phyloP scores from a whole-genome alignment of 1,140 invertebrate species.

The Agrypnia vestita region DNA sequence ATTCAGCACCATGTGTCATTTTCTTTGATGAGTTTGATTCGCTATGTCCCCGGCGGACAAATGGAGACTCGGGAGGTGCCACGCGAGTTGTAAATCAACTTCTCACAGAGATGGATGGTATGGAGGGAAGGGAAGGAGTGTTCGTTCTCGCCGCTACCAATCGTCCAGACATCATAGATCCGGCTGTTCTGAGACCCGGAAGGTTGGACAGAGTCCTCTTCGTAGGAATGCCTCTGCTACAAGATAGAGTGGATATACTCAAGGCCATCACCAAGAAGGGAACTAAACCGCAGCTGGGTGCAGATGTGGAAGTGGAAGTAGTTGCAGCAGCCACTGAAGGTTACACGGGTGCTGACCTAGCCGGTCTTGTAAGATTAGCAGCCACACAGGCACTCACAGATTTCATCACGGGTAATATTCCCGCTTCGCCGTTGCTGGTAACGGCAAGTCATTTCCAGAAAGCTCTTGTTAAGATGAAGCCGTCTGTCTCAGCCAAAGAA shows the following conservation, averaged over 20 bases:
- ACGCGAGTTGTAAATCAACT: conserved; percentile 96
- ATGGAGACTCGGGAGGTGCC: conserved; percentile 80
- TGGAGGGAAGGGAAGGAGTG: conserved; percentile 91
- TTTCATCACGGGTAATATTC: conserved; percentile 69
- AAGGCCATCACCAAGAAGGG: conserved; percentile 92
- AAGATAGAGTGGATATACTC: conserved; percentile 92
- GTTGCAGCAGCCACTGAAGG: conserved; percentile 83
- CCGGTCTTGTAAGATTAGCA: conserved; percentile 82
- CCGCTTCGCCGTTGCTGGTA: conserved; percentile 66
- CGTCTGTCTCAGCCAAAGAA: conserved; percentile 85
- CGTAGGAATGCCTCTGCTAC: conserved; percentile 89
- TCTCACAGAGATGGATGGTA: conserved; percentile 98
- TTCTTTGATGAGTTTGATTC: conserved; percentile 99
- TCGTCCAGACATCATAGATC: conserved; percentile 97
- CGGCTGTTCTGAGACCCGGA: conserved; percentile 95
- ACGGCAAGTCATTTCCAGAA: conserved; percentile 71
- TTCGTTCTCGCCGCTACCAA: conserved; percentile 98
- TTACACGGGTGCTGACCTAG: conserved; percentile 94
- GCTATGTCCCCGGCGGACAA: conserved; percentile 91
- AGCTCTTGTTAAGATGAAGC: conserved; percentile 84
- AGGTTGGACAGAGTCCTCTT: conserved; percentile 95
- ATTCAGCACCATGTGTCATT: conserved; percentile 98
- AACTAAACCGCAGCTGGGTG: conserved; percentile 81
- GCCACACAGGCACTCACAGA: conserved; percentile 84
- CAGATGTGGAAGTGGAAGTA: conserved; percentile 84